Conservation (phyloP, 2,888 invertebrate genomes). For the Pterobdella sp. region DNA sequence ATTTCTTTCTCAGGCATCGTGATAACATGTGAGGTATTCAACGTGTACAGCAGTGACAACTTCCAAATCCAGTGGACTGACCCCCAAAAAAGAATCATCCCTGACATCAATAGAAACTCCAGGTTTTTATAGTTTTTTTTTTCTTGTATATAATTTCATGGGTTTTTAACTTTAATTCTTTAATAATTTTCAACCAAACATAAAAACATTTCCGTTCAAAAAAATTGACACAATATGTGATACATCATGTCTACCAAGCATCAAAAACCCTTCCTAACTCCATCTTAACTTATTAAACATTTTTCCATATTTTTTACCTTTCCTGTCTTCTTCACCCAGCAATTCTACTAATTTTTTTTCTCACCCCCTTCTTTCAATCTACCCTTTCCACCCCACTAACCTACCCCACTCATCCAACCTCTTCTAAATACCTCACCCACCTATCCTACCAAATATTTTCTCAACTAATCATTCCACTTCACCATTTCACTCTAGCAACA, state of each 20-base stretch:
- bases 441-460: conserved; percentile 15
- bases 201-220: too few relatives aligned
- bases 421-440: not conserved
- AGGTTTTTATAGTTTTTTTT: too few relatives aligned
- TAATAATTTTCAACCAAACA: too few relatives aligned
- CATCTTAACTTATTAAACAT: not conserved
- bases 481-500: not conserved
- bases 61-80: not conserved
- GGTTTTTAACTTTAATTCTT: too few relatives aligned
- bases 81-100: not conserved
- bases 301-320: not conserved
- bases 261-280: not conserved
- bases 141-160: too few relatives aligned
- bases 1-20: not conserved
- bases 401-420: not conserved
- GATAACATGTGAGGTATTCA: not conserved
- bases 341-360: not conserved
- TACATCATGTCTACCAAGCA: not conserved
- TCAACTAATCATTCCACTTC: not conserved
- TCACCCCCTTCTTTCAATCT: not conserved
- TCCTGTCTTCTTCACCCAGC: not conserved
- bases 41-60: not conserved
- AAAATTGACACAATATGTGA: too few relatives aligned
- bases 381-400: not conserved
- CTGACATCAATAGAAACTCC: not conserved